phyloP scores from a whole-genome alignment of 2,113 vertebrate genomes.

The Verasper variegatus region DNA sequence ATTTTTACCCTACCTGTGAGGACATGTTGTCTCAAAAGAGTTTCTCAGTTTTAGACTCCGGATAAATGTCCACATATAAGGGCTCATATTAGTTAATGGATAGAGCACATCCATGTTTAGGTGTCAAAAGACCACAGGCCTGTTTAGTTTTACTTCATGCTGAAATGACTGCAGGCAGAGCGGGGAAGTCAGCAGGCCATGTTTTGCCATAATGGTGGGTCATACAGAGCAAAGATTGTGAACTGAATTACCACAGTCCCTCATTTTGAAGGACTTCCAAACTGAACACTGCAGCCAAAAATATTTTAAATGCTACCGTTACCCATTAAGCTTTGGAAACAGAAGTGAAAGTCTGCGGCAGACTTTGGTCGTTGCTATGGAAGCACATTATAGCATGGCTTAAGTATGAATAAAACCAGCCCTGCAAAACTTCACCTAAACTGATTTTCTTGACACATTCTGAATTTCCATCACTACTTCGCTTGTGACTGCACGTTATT shows the following conservation, averaged over 20 bases:
- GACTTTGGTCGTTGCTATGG: conserved; percentile 24
- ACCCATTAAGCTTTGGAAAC: conserved; percentile 10
- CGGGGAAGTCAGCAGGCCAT: not conserved
- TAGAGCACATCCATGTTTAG: too few species aligned
- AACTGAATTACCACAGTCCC: conserved; percentile 11
- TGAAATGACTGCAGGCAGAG: not conserved
- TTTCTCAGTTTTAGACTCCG: too few species aligned
- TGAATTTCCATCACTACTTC: not conserved
- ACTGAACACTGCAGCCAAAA: conserved; percentile 15
- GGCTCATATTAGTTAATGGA: too few species aligned
- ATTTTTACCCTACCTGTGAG: too few species aligned
- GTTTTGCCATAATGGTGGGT: not conserved
- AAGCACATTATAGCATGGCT: conserved; percentile 11
- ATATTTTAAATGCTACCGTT: conserved; percentile 5
- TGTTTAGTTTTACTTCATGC: not conserved
- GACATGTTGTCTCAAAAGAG: too few species aligned
- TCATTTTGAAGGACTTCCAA: conserved; percentile 14
- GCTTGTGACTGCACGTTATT: not conserved
- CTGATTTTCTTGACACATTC: not conserved
- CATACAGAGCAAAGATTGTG: not conserved
- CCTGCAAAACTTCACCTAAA: not conserved
- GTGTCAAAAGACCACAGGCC: too few species aligned
- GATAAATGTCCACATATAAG: too few species aligned
- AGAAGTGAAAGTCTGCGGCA: not conserved
- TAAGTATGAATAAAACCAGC: not conserved